A percentile compares a stretch with the other conserved stretches of the same genome.
These are phyloP conservation scores for Fratercula arctica DNA, from an alignment of 2,797 vertebrate genomes.

Conservation along the genomic window DNA sequence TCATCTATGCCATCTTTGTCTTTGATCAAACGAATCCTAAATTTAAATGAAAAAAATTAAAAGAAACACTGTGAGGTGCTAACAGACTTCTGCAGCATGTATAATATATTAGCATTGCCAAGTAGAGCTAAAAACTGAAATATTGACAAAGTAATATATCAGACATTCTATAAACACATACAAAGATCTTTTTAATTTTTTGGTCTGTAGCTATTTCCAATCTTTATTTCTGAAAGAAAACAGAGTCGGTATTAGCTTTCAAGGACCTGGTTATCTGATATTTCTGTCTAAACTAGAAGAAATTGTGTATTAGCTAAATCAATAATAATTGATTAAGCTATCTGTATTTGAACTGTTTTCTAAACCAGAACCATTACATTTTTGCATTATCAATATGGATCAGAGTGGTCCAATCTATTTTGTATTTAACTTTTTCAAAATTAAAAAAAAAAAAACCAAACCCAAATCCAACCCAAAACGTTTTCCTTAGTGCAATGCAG, in stretches of 20 bases:
- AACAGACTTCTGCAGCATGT: conserved; percentile 64
- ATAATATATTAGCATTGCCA: conserved; percentile 51
- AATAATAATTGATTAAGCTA: background rate
- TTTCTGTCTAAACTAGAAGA: conserved; percentile 4
- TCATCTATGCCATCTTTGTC: conserved; percentile 79
- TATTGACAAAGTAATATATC: conserved; percentile 46
- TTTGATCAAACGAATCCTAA: conserved; percentile 82
- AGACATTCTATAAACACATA: conserved; percentile 53
- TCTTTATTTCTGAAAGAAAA: conserved; percentile 36
- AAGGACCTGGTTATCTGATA: background rate
- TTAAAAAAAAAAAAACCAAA: background rate
- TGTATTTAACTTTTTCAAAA: background rate
- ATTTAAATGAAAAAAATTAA: conserved; percentile 76
- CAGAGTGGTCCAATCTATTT: background rate
- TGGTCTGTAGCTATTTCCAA: conserved; percentile 30
- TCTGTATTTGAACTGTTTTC: background rate
- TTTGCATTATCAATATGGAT: background rate
- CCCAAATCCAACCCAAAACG: background rate
- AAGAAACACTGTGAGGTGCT: conserved; percentile 61
- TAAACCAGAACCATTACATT: background rate
- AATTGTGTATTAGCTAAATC: background rate
- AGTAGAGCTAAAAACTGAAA: conserved; percentile 63
- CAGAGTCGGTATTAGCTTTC: background rate
- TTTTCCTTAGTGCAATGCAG: background rate
- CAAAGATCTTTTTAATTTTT: conserved; percentile 39